phyloP scores from a whole-genome alignment of 2,888 invertebrate species.

The Lamellibrachia satsuma region DNA sequence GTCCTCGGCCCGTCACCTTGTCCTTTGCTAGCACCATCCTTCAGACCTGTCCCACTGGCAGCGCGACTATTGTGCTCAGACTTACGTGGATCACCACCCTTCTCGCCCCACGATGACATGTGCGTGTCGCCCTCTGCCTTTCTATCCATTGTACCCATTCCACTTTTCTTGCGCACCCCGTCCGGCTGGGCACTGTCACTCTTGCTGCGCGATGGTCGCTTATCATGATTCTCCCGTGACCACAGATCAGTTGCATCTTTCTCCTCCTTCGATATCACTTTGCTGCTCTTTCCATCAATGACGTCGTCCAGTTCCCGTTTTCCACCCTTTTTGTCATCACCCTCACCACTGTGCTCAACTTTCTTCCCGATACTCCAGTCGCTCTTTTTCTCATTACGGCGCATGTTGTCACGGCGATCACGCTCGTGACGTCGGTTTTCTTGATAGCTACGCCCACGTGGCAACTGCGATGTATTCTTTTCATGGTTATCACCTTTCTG shows the following conservation, averaged over 20 bases:
- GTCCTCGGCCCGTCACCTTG: conserved; percentile 8
- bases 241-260: not conserved
- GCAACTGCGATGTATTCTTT: not conserved
- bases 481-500: not conserved
- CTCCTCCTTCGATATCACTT: conserved; percentile 13
- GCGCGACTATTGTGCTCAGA: not conserved
- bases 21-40: not conserved
- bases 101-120: conserved; percentile 19
- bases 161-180: not conserved
- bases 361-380: not conserved
- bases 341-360: not conserved
- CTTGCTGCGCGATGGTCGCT: not conserved
- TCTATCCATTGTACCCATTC: not conserved
- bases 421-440: conserved; percentile 20
- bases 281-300: not conserved
- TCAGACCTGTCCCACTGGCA: not conserved
- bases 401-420: conserved; percentile 8
- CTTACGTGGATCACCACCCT: not conserved
- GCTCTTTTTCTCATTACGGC: not conserved
- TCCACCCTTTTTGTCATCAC: not conserved
- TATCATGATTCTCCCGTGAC: conserved; percentile 6
- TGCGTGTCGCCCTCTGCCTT: not conserved
- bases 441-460: conserved; percentile 24
- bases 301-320: not conserved
- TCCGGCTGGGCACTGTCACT: not conserved